Evolutionary conservation across 2,113 vertebrate genomes (phyloP).

Genomic region (Gopherus evgoodei): DNA sequence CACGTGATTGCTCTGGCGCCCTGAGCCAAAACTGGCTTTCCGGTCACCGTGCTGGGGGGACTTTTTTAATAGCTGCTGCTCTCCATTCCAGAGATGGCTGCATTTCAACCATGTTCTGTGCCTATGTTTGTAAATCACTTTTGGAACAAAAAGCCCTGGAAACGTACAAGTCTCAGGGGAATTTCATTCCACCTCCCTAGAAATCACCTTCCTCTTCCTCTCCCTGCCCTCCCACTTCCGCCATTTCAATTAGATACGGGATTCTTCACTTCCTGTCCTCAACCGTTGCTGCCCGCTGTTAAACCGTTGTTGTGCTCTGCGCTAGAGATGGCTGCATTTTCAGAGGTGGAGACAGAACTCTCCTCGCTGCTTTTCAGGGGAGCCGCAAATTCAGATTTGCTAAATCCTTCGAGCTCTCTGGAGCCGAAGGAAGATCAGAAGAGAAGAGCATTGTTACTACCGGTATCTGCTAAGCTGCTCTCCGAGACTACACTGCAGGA

Average conservation of each 20-base stretch:
- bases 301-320: background rate
- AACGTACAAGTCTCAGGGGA: background rate
- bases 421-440: background rate
- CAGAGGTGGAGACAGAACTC: background rate
- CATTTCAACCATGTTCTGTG: background rate
- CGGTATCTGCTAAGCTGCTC: background rate
- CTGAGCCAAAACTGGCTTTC: too few relatives aligned
- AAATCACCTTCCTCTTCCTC: background rate
- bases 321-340: background rate
- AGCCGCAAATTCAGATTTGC: background rate
- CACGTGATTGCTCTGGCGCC: background rate
- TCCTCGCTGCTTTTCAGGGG: background rate
- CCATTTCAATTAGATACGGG: background rate
- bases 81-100: background rate
- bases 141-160: background rate
- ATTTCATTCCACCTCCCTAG: background rate
- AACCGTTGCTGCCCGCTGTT: background rate
- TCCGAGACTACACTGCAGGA: background rate
- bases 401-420: background rate
- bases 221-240: background rate
- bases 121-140: background rate
- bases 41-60: background rate
- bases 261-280: background rate
- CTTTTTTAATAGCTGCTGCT: background rate
- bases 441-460: background rate